Base-by-base conservation (phyloP, 2,113 vertebrate genomes). In the Tyrannus savana region DNA sequence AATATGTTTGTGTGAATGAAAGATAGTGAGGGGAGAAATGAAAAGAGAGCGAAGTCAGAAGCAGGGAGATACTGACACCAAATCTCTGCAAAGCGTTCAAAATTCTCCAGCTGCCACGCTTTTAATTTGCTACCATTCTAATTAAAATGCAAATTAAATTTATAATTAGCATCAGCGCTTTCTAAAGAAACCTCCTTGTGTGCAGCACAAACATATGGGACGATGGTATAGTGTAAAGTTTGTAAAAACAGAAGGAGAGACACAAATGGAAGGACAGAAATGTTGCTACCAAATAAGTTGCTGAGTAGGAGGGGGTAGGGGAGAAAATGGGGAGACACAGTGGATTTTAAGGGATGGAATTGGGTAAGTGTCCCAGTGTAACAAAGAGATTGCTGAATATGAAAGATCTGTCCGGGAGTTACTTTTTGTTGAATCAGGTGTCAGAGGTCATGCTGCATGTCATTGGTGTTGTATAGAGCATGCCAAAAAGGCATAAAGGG, bases 141-240 rank as follows among this genome's bases (percentile, higher is more conserved):
- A 99, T 99, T 99, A 99, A 99, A 99, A 99, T 99, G 99, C 99
- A 99, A 99, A 99, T 99, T 99, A 99, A 99, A 99, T 99, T 99
- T 99, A 99, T 99, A 99, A 99, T 99, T 99, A 99, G 99, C 99
- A 99, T 99, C 98, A 99, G 99, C 98, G 98, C 99, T 99, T 99
- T 99, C 99, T 98, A 98, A 98, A 99, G 99, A 99, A 99, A 98
- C 98, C 99, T 99, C 98, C 99, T 99, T 98, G 98, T 98, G 98
- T 98, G 96, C 98, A 97, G 98, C 98, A 98, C 98, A 99, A 99
- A 99, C 99, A 99, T 99, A 99, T 99, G 99, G 99, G 99, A 97
- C 44, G 98, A 96, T 87, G 96, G 97, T 96, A 97, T 95, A 97
- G 97, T 97, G 97, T 97, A 98, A 98, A 98, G 98, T 98, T 98